Evolutionary conservation across 2,888 invertebrate species (phyloP), one percentile per base, ranked within the genome.

Genomic region (Agonopterix alstromeriana): DNA sequence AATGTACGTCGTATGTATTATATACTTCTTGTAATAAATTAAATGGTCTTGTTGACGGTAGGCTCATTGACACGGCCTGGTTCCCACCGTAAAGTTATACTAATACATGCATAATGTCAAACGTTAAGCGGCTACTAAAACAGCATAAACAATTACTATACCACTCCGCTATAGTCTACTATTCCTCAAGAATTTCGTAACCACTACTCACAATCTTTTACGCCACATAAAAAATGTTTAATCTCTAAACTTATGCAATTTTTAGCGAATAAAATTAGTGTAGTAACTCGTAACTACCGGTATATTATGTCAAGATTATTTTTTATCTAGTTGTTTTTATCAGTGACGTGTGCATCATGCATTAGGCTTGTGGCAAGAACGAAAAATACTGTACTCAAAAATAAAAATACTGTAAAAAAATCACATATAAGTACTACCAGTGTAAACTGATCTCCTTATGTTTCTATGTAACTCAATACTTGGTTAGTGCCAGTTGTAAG

Each of bases 71-170:
- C 53, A 52, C 60, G 74, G 63, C 76, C 75, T 59, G 67, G 73
- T 77, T 77, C 77, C 57, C 77, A 77, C 70, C 60, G 59, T 58
- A 27, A 48, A 45, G 8, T 42, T 43, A 46, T 46, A 49, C 55
- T 57, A 53, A 54, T 53, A 46, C 42, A 47, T 42, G 47, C 53
- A 55, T 61, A 67, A 67, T 70, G 67, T 61, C 66, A 66, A 62
- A 69, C 67, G 64, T 59, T 61, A 60, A 63, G 57, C 53, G 67
- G 61, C 66, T 67, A 60, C 62, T 62, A 61, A 65, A 59, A 48
- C 49, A 50, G 50, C 49, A 54, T 50, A 53, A 49, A 60, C 55
- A 54, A 52, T 54, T 42, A 42, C 11, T 38, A 11, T n/a, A 12
- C 38, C 38, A 12, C n/a, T 42, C 12, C 11, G n/a, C 36, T n/a